Evolutionary conservation across 2,797 vertebrate genomes (phyloP).

Genomic region (Margarornis squamiger): DNA sequence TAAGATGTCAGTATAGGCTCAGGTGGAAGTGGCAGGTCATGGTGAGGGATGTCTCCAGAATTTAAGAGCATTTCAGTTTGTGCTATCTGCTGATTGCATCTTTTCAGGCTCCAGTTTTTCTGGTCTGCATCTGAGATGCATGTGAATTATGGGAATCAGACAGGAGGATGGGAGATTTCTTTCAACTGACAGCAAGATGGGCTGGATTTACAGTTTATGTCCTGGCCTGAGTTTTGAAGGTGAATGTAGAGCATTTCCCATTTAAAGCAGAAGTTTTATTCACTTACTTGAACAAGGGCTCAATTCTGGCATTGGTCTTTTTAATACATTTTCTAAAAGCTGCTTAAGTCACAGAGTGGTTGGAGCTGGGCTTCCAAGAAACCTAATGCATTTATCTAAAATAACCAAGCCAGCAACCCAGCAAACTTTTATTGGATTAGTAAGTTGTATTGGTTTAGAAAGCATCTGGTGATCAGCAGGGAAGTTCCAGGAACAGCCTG

Average conservation of each 20-base stretch:
- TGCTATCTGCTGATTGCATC: not conserved
- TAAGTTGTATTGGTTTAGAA: not conserved
- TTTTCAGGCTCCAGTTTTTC: not conserved
- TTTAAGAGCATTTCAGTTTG: not conserved
- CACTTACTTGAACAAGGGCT: not conserved
- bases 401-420: not conserved
- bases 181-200: not conserved
- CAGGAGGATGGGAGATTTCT: not conserved
- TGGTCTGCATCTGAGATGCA: not conserved
- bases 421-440: not conserved
- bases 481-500: not conserved
- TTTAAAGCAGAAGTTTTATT: not conserved
- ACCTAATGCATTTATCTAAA: not conserved
- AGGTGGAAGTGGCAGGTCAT: not conserved
- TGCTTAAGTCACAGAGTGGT: not conserved
- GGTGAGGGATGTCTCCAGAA: not conserved
- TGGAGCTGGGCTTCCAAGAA: not conserved
- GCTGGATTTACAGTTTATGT: not conserved
- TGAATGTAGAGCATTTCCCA: not conserved
- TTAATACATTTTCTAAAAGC: not conserved
- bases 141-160: not conserved
- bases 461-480: not conserved
- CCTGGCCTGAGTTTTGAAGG: not conserved
- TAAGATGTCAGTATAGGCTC: not conserved
- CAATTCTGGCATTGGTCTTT: not conserved